These are phyloP conservation scores for Lithobates pipiens DNA, from an alignment of 2,797 vertebrate genomes.

Conservation along the genomic window DNA sequence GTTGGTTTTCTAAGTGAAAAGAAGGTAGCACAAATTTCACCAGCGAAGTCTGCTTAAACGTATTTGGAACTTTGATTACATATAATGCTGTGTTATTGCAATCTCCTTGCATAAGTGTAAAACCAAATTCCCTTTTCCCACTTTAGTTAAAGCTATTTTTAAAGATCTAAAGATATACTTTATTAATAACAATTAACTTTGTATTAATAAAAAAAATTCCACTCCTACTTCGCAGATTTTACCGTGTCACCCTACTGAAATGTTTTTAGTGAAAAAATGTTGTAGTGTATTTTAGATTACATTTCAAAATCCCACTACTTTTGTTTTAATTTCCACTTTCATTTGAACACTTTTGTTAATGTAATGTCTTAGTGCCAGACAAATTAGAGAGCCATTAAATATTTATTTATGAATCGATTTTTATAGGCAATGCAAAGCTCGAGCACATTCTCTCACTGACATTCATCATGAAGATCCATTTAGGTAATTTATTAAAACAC, in stretches of 20 bases:
- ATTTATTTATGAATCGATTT: constrained; percentile 57
- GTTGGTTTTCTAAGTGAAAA: too few relatives aligned
- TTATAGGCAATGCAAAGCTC: constrained; percentile 46
- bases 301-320: constrained; percentile 49
- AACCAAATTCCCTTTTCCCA: neutral
- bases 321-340: constrained; percentile 62
- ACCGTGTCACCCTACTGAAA: constrained; percentile 31
- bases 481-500: constrained; percentile 62
- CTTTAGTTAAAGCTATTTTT: constrained; percentile 10
- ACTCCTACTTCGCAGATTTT: constrained; percentile 44
- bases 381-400: constrained; percentile 61
- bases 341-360: constrained; percentile 56
- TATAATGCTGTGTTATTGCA: neutral
- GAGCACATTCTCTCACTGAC: constrained; percentile 47
- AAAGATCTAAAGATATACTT: constrained; percentile 23
- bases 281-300: constrained; percentile 52
- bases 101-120: neutral
- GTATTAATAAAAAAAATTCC: constrained; percentile 47
- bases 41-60: neutral
- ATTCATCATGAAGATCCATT: constrained; percentile 58
- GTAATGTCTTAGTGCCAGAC: constrained; percentile 50
- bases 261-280: constrained; percentile 44
- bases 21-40: too few relatives aligned
- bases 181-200: constrained; percentile 45
- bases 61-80: constrained; percentile 7